Evolutionary conservation across 2,888 invertebrate genomes (phyloP).

Genomic region (Chorisops tibialis): DNA sequence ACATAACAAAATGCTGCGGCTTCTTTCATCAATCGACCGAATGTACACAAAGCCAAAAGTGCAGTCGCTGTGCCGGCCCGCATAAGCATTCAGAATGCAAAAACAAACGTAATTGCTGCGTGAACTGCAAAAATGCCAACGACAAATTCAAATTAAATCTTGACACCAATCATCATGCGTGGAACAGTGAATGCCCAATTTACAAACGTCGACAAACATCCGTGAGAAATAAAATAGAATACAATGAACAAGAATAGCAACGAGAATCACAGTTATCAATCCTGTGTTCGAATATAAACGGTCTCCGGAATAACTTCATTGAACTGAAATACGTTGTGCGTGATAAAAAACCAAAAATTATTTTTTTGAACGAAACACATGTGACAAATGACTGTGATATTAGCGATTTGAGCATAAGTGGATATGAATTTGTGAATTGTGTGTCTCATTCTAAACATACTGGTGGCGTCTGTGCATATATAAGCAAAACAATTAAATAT

Average conservation of each 20-base stretch:
- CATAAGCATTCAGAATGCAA: background rate
- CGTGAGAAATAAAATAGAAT: background rate
- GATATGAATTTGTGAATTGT: no score
- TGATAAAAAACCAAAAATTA: no score
- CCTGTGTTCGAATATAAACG: no score
- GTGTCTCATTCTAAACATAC: no score
- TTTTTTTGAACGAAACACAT: no score
- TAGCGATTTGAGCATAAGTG: no score
- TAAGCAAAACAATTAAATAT: no score
- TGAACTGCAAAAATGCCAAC: background rate
- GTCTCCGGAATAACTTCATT: no score
- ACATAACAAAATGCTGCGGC: background rate
- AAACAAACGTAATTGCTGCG: background rate
- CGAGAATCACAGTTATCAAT: no score
- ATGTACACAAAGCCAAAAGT: background rate
- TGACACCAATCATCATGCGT: background rate
- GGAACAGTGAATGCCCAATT: background rate
- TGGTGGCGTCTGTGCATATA: no score
- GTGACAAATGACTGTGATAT: no score
- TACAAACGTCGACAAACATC: background rate
- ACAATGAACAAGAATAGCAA: background rate
- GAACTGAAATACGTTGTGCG: no score
- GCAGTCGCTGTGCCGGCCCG: background rate
- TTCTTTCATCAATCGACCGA: background rate
- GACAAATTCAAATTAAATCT: background rate